A percentile compares a stretch with the other conserved stretches of the same genome.
These are phyloP conservation scores for Folsomia candida DNA, from an alignment of 2,888 invertebrate species.

Conservation along the genomic window DNA sequence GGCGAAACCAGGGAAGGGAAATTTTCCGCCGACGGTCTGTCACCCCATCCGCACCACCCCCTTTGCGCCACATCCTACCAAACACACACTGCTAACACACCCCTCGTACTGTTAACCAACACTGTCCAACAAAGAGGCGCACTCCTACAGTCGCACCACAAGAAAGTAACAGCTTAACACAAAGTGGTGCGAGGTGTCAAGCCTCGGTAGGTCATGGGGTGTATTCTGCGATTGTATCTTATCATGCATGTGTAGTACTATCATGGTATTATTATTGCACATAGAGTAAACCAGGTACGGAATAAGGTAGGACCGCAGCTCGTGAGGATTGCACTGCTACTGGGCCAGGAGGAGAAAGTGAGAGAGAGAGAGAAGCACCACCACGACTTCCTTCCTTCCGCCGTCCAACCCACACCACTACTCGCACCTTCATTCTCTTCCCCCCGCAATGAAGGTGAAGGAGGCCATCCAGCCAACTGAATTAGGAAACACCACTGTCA, in stretches of 20 bases:
- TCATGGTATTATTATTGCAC: no score
- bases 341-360: background rate
- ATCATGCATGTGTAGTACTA: no score
- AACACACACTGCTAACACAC: background rate
- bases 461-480: background rate
- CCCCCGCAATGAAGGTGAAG: no score
- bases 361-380: background rate
- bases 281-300: background rate
- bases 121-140: no score
- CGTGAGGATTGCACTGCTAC: no score
- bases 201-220: no score
- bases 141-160: no score
- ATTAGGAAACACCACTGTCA: background rate
- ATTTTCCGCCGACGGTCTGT: slow-evolving; percentile 71
- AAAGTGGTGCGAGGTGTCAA: no score
- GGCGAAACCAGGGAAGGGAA: slow-evolving; percentile 85
- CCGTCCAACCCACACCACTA: background rate
- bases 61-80: slow-evolving; percentile 12
- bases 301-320: background rate
- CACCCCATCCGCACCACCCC: slow-evolving; percentile 16
- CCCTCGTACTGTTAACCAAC: background rate
- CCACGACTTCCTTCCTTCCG: background rate
- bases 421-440: background rate
- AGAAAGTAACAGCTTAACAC: no score
- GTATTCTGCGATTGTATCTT: no score